Conservation (phyloP, 2,113 vertebrate species). For the Candoia aspera region DNA sequence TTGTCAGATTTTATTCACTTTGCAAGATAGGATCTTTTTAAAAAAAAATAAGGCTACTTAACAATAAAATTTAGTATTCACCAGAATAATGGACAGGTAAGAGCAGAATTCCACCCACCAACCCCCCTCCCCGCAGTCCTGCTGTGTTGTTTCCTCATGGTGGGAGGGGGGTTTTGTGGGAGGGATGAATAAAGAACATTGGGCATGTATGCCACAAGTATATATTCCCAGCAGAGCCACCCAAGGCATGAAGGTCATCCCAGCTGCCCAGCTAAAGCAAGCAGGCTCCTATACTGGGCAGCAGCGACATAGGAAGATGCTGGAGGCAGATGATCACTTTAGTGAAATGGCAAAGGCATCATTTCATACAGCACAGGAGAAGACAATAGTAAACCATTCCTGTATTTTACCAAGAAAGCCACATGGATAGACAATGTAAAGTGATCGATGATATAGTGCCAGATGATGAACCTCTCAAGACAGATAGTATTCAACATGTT, state of each 20-base stretch:
- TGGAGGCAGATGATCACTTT: background rate
- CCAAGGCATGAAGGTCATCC: background rate
- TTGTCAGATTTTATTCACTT: slow-evolving; percentile 60
- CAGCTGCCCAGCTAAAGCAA: background rate
- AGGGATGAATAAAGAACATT: background rate
- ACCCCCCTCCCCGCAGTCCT: background rate
- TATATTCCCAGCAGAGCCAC: background rate
- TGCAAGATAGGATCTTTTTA: slow-evolving; percentile 65
- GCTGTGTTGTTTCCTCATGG: background rate
- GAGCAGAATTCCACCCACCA: background rate
- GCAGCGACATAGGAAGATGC: background rate
- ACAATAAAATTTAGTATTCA: slow-evolving; percentile 55
- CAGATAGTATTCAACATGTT: background rate
- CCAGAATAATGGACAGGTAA: background rate
- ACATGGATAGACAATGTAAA: background rate
- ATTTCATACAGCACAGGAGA: background rate
- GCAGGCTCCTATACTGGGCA: background rate
- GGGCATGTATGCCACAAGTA: background rate
- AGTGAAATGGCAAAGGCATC: background rate
- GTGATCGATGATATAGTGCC: background rate
- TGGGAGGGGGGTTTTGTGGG: background rate
- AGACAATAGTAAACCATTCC: background rate
- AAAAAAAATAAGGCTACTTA: slow-evolving; percentile 56
- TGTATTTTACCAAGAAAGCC: background rate
- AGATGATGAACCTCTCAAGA: background rate